Evolutionary conservation across 2,113 vertebrate genomes (phyloP), one percentile per base, ranked within the genome.

Genomic region (Leptocoma aspasia): DNA sequence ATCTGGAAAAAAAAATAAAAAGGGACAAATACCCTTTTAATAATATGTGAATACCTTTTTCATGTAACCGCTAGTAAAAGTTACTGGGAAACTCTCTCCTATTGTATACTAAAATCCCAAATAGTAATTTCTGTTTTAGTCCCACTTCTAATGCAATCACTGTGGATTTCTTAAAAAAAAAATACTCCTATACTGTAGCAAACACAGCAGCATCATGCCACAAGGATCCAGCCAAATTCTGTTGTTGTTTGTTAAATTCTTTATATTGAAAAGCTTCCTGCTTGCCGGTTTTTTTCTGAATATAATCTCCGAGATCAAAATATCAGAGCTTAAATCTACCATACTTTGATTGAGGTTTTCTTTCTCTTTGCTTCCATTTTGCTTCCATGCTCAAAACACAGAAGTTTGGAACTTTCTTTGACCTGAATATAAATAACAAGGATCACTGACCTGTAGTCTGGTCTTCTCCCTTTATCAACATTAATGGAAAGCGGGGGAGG

Each of bases 381-480:
- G 28, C 37, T 77, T 47, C 63, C 35, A 81, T 57, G 24, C 31
- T 44, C 57, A 57, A 96, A 88, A 42, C 19, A 83, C 41, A 42
- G 39, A 81, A 92, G 64, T 86, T 95, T 95, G 76, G 65, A 88
- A 81, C 69, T 95, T 97, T 94, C 47, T 88, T 89, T 98, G 96
- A 90, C 81, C 91, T 96, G 95, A 95, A 96, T 96, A 94, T 94
- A 96, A 97, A 97, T 96, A 97, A 96, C 13, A 47, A 94, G 93
- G 54, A 94, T 88, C 93, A 95, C 85, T 92, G 90, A 95, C 90
- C 94, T 88, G 49, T 59, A 94, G 80, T 93, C 64, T 95, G 47
- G 88, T 98, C 96, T 98, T 97, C 95, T 97, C 95, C 94, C 86
- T 97, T 97, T 97, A 98, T 98, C 97, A 98, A 98, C 97, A 92